Base-by-base conservation (phyloP, 92 coral and sea anemone genomes). In the Umimayanthus chanpuru region DNA sequence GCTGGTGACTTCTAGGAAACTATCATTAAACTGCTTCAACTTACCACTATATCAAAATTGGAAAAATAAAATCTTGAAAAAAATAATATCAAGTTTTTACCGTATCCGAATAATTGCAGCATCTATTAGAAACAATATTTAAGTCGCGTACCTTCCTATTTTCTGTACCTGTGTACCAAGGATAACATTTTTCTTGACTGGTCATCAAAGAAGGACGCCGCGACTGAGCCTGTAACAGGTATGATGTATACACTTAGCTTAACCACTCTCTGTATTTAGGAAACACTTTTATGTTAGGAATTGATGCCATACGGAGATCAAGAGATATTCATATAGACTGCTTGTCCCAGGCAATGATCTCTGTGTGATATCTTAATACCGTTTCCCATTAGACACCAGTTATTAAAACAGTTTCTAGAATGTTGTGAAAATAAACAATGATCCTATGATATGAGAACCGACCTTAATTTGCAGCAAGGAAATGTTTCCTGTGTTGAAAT, bases 361-460 rank as follows among this genome's bases (percentile, higher is more conserved):
- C 68, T 4, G 68, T 20, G 68, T 61, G 68, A 61, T 61, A 61
- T 2, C 5, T 61, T 61, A 16, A 61, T 61, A 6, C 68, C 68
- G 68, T 20, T 16, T 61, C 26, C 68, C 68, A 61, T 61, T 61
- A 61, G 26, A 20, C 68, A 26, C 26, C 68, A 21, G 68, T 21
- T 61, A 61, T 61, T 61, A 61, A 61, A 61, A 61, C 68, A 61
- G 68, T 61, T 61, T 61, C 68, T 61, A 61, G 68, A 61, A 61
- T 61, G 68, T 61, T 61, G 20, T 61, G 68, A 61, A 61, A 61
- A 61, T 61, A 61, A 61, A 61, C 25, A 61, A 61, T 23, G 21
- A 61, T 23, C 20, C 68, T 9, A 5, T 14, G 7, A 23, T 61
- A 61, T 18, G 68, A 61, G 68, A 20, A 20, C 26, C 68, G 26